Base-by-base conservation (phyloP, 1,140 invertebrate genomes). In the Eciton burchellii region DNA sequence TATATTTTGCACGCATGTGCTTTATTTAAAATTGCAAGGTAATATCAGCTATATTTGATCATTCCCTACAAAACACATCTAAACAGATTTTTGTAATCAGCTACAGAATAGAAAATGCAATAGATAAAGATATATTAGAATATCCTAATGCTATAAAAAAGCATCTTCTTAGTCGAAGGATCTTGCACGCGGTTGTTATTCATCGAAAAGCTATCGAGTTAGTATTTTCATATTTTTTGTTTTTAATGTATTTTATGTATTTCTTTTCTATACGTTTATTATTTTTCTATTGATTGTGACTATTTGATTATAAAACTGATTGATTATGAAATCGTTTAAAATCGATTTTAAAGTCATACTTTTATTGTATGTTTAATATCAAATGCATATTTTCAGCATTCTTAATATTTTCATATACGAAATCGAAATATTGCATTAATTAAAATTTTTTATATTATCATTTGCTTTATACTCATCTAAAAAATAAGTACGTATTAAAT, bases 21-120 rank as follows among this genome's bases (percentile, higher is more conserved):
- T 19, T 56, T 89, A 24, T 82, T 89, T 59, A 66, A 63, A 16
- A 79, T 90, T 16, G 47, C 87, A 52, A 82, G 89, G 89, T 90
- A 88, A 83, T 24, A 9, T 35, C 56, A 43, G 41, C 41, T 14
- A 2, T 8, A 29, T 29, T 59, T 16, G 8, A 59, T 0, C 4
- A 5, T n/a, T 79, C 57, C 0, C 35, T 3, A 19, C 11, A 29
- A 35, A 57, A 49, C 57, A 49, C 21, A 63, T 8, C 19, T 29
- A 29, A 3, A 29, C 29, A 47, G 5, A 43, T 70, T 81, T 56
- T 66, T 77, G 3, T 9, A 68, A 35, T 35, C 35, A 35, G 76
- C 19, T 21, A 26, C 12, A 65, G 65, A 16, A 71, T 81, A 71
- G 63, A 81, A 16, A 81, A 47, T 24, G 43, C 52, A 8, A 35